Evolutionary conservation across 1,140 invertebrate genomes (phyloP).

Genomic region (Caenorhabditis inopinata): DNA sequence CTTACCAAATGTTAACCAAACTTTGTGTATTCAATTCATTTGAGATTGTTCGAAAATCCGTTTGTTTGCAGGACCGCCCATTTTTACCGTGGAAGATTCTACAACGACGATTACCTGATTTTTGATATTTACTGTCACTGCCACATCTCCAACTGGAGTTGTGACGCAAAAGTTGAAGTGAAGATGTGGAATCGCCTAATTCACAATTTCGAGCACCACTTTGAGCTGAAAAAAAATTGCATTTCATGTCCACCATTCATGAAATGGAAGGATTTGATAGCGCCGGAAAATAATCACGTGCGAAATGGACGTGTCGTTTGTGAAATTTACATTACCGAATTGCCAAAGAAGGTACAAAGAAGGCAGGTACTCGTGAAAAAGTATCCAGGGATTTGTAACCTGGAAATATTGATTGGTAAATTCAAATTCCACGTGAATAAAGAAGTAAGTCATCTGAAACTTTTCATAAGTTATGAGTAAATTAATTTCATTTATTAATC

Average conservation of each 20-base stretch:
- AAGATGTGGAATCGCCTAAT: background rate
- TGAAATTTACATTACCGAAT: background rate
- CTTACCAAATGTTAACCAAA: too few relatives aligned
- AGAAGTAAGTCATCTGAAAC: background rate
- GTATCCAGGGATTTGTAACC: background rate
- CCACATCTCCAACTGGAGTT: background rate
- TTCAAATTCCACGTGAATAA: background rate
- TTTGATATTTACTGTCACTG: background rate
- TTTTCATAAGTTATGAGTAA: too few relatives aligned
- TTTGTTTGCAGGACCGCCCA: background rate
- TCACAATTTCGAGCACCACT: background rate
- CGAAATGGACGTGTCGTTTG: background rate
- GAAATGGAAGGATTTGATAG: background rate
- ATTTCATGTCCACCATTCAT: background rate
- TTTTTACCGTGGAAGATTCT: background rate
- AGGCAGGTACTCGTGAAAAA: background rate
- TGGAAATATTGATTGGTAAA: background rate
- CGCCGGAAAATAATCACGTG: background rate
- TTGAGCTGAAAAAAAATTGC: background rate
- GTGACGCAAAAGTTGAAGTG: background rate
- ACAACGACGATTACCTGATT: background rate
- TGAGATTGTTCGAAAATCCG: too few relatives aligned
- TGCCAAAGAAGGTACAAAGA: background rate
- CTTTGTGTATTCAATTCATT: too few relatives aligned
- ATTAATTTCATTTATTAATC: background rate